Base-by-base conservation (phyloP, 1,140 invertebrate genomes). In the Nilaparvata lugens region DNA sequence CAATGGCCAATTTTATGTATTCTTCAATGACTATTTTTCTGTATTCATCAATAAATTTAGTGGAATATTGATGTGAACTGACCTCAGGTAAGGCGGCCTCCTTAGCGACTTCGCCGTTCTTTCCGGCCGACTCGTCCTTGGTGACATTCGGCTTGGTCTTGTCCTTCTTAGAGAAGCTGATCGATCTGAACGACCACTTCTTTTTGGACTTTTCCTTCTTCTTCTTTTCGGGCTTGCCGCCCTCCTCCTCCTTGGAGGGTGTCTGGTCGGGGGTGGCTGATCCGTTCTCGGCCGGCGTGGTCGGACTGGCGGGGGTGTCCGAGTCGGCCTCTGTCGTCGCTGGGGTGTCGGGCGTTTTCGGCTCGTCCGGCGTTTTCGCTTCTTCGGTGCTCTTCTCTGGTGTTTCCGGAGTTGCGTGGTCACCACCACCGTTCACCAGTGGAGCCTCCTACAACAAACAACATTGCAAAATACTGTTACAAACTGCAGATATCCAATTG, bases 161-260 rank as follows among this genome's bases (percentile, higher is more conserved):
- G 68, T 91, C 88, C 72, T 89, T 90, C 73, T 85, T 87, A 69
- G 84, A 84, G 73, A 91, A 91, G 68, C 86, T 89, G 74, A 91
- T 87, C 67, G 82, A 87, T 69, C 88, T 83, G 76, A 89, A 86
- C 64, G 87, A 89, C 87, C 87, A 90, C 77, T 89, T 89, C 80
- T 89, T 90, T 79, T 89, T 91, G 25, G 84, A 83, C 78, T 87
- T 87, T 65, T 88, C 86, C 72, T 89, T 88, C 75, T 89, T 89
- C 66, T 83, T 83, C 67, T 80, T 78, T 18, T 64, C 61, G 19
- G 24, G 51, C 31, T 86, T 35, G 69, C 74, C 80, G 24, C 86
- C 83, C 65, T 86, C 81, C 16, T 82, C 78, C 42, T 83, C 80
- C 53, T 81, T 79, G 9, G 78, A 73, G n/a, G 76, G 76, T 24